phyloP scores from a whole-genome alignment of 2,797 vertebrate genomes.

The Triplophysa yarkandensis region DNA sequence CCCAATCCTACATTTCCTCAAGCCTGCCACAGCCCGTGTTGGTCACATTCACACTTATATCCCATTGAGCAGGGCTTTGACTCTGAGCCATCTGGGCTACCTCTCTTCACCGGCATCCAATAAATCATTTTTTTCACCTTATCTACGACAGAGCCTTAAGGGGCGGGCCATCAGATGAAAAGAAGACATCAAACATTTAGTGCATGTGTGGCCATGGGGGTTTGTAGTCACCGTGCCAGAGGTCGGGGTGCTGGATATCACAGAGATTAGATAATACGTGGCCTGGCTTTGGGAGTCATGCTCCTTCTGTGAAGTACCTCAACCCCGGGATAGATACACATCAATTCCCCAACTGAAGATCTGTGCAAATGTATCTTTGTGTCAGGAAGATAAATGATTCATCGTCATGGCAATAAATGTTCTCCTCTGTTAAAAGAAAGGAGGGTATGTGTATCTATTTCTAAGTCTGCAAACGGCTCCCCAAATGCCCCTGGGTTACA shows the following conservation, averaged over 20 bases:
- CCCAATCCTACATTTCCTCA: constrained; percentile 36
- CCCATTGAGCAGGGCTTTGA: constrained; percentile 42
- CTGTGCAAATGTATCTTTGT: constrained; percentile 12
- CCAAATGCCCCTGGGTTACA: constrained; percentile 14
- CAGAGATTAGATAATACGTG: constrained; percentile 45
- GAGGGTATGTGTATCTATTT: constrained; percentile 24
- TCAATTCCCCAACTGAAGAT: constrained; percentile 27
- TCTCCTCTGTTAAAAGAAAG: constrained; percentile 43
- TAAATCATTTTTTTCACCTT: constrained; percentile 57
- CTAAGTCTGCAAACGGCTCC: constrained; percentile 15
- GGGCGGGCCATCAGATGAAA: constrained; percentile 56
- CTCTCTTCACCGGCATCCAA: constrained; percentile 40
- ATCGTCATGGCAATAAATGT: constrained; percentile 43
- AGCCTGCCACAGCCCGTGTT: constrained; percentile 49
- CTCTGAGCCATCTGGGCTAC: constrained; percentile 42
- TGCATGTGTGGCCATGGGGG: constrained; percentile 25
- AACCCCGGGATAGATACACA: constrained; percentile 21
- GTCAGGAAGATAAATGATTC: constrained; percentile 42
- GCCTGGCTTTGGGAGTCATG: constrained; percentile 32
- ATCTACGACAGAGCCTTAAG: constrained; percentile 48
- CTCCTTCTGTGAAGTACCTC: constrained; percentile 24
- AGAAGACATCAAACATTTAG: constrained; percentile 45
- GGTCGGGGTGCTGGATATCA: constrained; percentile 26
- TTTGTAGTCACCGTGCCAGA: constrained; percentile 44
- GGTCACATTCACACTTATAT: constrained; percentile 42